Conservation (phyloP, 2,797 vertebrate species). For the Lagorchestes hirsutus region DNA sequence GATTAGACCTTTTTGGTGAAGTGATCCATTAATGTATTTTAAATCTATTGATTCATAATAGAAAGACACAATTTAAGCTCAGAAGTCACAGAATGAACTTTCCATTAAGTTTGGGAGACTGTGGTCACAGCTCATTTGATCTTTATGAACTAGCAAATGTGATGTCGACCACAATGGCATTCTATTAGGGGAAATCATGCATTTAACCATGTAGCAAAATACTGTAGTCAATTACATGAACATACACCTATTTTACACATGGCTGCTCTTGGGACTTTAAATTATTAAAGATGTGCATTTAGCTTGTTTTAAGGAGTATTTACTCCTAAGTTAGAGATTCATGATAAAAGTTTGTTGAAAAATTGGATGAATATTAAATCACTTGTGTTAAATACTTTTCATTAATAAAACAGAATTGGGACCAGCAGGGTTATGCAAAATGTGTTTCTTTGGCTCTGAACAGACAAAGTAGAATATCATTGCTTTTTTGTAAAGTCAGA, state of each 20-base stretch:
- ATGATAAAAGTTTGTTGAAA: slow-evolving; percentile 70
- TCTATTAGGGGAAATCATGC: slow-evolving; percentile 87
- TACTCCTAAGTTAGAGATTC: slow-evolving; percentile 73
- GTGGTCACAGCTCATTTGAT: slow-evolving; percentile 88
- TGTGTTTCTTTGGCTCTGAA: slow-evolving; percentile 53
- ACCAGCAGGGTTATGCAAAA: slow-evolving; percentile 46
- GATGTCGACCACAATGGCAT: slow-evolving; percentile 85
- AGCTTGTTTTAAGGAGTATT: slow-evolving; percentile 82
- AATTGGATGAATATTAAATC: slow-evolving; percentile 63
- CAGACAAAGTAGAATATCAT: slow-evolving; percentile 60
- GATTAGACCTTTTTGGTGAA: slow-evolving; percentile 80
- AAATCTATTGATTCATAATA: slow-evolving; percentile 85
- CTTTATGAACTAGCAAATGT: slow-evolving; percentile 88
- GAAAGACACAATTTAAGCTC: slow-evolving; percentile 84
- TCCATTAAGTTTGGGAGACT: slow-evolving; percentile 86
- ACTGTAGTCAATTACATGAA: slow-evolving; percentile 84
- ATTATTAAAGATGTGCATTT: slow-evolving; percentile 80
- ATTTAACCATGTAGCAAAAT: slow-evolving; percentile 86
- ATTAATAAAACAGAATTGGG: slow-evolving; percentile 61
- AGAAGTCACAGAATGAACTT: slow-evolving; percentile 86
- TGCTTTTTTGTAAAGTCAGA: slow-evolving; percentile 53
- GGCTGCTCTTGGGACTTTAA: slow-evolving; percentile 77
- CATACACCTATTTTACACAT: slow-evolving; percentile 85
- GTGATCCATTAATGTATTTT: slow-evolving; percentile 79
- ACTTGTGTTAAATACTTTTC: slow-evolving; percentile 67